A percentile compares a stretch with the other conserved stretches of the same genome.
Evolutionary conservation across 2,113 vertebrate genomes (phyloP).

Genomic region (Zosterops pallidus): DNA sequence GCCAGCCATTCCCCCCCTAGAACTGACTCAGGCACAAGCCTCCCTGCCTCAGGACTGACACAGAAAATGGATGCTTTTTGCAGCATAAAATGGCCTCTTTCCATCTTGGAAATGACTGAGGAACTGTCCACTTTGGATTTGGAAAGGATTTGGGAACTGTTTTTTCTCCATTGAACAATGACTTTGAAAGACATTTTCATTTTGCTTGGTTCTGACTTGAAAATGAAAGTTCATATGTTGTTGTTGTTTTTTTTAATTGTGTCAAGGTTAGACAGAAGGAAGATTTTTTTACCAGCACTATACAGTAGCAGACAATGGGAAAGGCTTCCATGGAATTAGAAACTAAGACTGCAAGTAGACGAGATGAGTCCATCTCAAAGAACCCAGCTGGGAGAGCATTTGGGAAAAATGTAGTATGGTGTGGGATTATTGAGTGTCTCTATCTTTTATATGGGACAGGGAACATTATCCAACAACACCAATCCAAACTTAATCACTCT

Average conservation of each 20-base stretch:
- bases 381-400: neutral
- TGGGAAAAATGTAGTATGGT: neutral
- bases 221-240: neutral
- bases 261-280: neutral
- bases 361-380: neutral
- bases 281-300: neutral
- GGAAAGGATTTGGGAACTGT: neutral
- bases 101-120: neutral
- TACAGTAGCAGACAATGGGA: neutral
- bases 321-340: neutral
- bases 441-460: neutral
- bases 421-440: neutral
- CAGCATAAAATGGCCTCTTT: slow-evolving; percentile 60
- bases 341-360: neutral
- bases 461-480: neutral
- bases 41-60: slow-evolving; percentile 29
- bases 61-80: slow-evolving; percentile 67
- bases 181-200: neutral
- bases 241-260: neutral
- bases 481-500: neutral
- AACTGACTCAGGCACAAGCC: slow-evolving; percentile 52
- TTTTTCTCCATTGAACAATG: neutral
- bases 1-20: slow-evolving; percentile 44
- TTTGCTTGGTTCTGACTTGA: neutral
- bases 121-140: slow-evolving; percentile 30